These are phyloP conservation scores for Ypsolopha scabrella DNA, from an alignment of 2,888 invertebrate genomes.

Conservation along the genomic window DNA sequence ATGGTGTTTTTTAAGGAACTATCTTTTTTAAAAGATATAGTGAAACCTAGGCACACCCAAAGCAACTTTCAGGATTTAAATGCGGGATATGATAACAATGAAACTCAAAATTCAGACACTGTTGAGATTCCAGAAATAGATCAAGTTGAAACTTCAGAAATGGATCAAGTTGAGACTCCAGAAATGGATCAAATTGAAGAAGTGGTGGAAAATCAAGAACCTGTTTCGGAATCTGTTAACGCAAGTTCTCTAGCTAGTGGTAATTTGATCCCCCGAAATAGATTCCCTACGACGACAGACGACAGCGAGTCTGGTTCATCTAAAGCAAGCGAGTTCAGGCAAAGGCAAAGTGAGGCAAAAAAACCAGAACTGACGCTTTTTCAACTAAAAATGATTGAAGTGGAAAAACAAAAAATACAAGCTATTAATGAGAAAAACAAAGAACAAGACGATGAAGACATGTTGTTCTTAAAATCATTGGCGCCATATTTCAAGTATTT, in stretches of 20 bases:
- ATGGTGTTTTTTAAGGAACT: background rate
- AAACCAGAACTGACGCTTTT: background rate
- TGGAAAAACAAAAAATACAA: no score
- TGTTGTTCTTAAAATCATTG: background rate
- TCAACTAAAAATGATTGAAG: background rate
- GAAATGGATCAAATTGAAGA: conserved; percentile 7
- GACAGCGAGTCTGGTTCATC: background rate
- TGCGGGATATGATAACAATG: background rate
- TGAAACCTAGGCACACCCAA: background rate
- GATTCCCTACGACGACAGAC: background rate
- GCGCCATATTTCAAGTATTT: conserved; percentile 3
- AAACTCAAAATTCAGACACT: background rate
- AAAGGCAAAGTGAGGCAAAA: background rate
- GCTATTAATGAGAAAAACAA: background rate
- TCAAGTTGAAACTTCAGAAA: conserved; percentile 6
- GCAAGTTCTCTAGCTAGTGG: background rate
- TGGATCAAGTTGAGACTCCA: conserved; percentile 8
- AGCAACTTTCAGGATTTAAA: background rate
- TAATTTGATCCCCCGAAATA: background rate
- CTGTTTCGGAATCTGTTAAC: conserved; percentile 9
- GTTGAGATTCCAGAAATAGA: conserved; percentile 6
- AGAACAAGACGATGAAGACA: background rate
- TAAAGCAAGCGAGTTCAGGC: background rate
- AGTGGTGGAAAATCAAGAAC: conserved; percentile 9
- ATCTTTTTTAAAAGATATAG: background rate